Percentiles rank a stretch among this genome's conserved stretches.
Evolutionary conservation across 2,888 invertebrate species (phyloP).

Genomic region (Cistogaster globosa): DNA sequence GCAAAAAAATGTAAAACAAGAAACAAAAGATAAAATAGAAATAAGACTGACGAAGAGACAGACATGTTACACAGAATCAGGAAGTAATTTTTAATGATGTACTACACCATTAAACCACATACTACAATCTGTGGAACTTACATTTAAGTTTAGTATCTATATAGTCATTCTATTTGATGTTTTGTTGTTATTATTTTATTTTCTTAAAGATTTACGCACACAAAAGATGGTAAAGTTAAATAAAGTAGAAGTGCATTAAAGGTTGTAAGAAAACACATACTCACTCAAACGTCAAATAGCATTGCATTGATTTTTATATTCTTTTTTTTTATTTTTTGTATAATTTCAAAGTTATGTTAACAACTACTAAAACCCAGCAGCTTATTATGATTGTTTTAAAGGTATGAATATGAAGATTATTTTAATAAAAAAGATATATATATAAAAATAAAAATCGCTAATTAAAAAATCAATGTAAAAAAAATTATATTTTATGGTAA

Average conservation of each 20-base stretch:
- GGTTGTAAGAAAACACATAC: neutral
- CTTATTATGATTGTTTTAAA: neutral
- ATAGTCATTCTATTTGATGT: slow-evolving; percentile 37
- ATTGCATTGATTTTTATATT: slow-evolving; percentile 36
- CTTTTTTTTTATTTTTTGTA: neutral
- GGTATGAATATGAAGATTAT: no score
- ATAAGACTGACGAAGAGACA: slow-evolving; percentile 42
- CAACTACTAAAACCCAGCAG: slow-evolving; percentile 24
- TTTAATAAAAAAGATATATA: no score
- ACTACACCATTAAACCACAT: slow-evolving; percentile 57
- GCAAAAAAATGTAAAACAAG: slow-evolving; percentile 18
- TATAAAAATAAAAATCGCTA: no score
- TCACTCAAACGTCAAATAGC: neutral
- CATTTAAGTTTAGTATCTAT: slow-evolving; percentile 36
- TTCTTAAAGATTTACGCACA: slow-evolving; percentile 46
- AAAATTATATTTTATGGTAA: no score
- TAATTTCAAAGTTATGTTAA: slow-evolving; percentile 35
- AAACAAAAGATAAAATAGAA: slow-evolving; percentile 39
- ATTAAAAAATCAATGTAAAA: no score
- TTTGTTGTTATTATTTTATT: slow-evolving; percentile 19
- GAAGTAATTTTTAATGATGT: slow-evolving; percentile 70
- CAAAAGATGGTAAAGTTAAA: slow-evolving; percentile 38
- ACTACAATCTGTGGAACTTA: slow-evolving; percentile 11
- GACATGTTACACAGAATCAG: slow-evolving; percentile 69
- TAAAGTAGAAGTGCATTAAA: slow-evolving; percentile 19